These are phyloP conservation scores for Dolomedes plantarius DNA, from an alignment of 2,888 invertebrate genomes.

Conservation along the genomic window DNA sequence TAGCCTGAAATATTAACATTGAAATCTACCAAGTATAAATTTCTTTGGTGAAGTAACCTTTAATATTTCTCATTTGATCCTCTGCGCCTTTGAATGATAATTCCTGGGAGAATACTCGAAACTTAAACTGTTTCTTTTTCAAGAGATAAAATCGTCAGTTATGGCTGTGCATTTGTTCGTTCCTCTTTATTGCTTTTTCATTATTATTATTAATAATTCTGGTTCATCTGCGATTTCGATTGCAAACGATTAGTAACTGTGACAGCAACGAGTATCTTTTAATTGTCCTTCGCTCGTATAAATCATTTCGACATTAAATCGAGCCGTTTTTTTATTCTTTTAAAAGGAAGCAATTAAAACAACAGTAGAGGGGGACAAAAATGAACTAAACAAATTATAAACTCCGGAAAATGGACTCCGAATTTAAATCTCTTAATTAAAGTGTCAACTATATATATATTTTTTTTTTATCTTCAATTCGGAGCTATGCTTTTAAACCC, in stretches of 20 bases:
- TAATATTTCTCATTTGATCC: too few relatives aligned
- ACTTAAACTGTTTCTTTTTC: too few relatives aligned
- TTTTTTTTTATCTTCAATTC: not conserved
- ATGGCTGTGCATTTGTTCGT: too few relatives aligned
- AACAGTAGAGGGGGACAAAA: not conserved
- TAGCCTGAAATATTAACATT: too few relatives aligned
- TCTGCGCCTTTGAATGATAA: too few relatives aligned
- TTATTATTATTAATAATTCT: too few relatives aligned
- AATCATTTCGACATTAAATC: not conserved
- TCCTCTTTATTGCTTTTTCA: too few relatives aligned
- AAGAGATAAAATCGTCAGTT: too few relatives aligned
- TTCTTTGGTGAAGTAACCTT: too few relatives aligned
- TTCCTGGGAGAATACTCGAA: too few relatives aligned
- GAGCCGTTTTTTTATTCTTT: not conserved
- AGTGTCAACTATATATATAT: constrained; percentile 43
- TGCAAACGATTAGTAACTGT: not conserved
- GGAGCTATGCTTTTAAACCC: not conserved
- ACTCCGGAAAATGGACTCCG: constrained; percentile 16
- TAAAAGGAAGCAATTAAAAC: constrained; percentile 30
- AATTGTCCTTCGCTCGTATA: not conserved
- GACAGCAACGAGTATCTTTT: not conserved
- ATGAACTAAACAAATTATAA: not conserved
- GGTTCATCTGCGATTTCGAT: too few relatives aligned
- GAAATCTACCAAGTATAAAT: too few relatives aligned
- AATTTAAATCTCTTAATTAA: constrained; percentile 52